Evolutionary conservation across 1,140 invertebrate genomes (phyloP).

Genomic region (Meloidogyne floridensis): DNA sequence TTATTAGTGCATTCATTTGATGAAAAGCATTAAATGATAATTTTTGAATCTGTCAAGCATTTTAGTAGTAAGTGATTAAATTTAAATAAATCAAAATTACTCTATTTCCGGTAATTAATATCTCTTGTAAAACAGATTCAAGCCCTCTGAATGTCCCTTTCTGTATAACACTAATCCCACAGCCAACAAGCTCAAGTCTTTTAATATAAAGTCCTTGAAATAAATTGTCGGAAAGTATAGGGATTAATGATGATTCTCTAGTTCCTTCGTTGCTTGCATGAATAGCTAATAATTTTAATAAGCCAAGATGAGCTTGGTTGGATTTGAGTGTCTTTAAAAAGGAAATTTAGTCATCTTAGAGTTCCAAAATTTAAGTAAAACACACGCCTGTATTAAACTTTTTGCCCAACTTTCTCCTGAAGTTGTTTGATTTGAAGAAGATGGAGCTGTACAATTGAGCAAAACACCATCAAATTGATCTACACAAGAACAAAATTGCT

Average conservation of each 20-base stretch:
- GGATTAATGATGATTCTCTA: constrained; percentile 41
- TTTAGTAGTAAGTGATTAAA: constrained; percentile 26
- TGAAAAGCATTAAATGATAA: constrained; percentile 35
- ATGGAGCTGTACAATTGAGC: constrained; percentile 38
- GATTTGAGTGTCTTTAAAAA: constrained; percentile 40
- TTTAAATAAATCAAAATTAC: not conserved
- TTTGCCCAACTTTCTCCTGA: not conserved
- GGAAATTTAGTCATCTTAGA: not conserved
- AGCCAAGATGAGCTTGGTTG: constrained; percentile 57
- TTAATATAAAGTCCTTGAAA: constrained; percentile 65
- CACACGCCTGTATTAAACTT: constrained; percentile 15
- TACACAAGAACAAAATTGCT: constrained; percentile 36
- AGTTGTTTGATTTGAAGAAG: not conserved
- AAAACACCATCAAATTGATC: constrained; percentile 50
- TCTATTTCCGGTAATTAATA: constrained; percentile 50
- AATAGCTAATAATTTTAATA: constrained; percentile 45
- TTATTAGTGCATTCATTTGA: constrained; percentile 46
- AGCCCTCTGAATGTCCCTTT: constrained; percentile 57
- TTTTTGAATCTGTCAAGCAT: constrained; percentile 39
- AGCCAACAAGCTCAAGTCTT: constrained; percentile 50
- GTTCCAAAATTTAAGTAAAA: not conserved
- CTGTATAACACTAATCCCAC: constrained; percentile 53
- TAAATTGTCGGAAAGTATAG: constrained; percentile 44
- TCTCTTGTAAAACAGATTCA: constrained; percentile 53
- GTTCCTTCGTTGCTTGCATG: not conserved